phyloP scores from a whole-genome alignment of 2,113 vertebrate genomes.

The Crotalus viridis region DNA sequence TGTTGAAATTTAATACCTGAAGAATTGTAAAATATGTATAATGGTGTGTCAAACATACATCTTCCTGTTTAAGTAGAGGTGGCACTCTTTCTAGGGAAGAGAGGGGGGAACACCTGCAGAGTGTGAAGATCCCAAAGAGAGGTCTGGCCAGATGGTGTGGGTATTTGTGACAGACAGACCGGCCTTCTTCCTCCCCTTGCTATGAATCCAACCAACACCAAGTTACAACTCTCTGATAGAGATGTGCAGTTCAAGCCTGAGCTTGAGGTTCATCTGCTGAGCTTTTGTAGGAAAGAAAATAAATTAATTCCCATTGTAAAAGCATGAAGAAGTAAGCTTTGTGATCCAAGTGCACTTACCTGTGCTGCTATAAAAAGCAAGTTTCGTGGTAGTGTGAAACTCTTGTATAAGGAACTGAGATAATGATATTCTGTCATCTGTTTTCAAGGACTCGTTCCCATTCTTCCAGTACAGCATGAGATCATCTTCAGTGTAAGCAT shows the following conservation, averaged over 20 bases:
- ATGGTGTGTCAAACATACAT: not conserved
- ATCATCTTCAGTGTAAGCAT: constrained; percentile 97
- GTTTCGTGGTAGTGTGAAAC: constrained; percentile 95
- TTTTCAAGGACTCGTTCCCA: constrained; percentile 94
- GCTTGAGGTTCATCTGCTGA: not conserved
- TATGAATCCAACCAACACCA: not conserved
- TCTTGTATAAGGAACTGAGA: constrained; percentile 98
- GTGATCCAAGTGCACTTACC: constrained; percentile 63
- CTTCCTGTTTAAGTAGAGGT: not conserved
- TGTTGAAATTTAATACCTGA: too few species aligned
- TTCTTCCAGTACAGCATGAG: constrained; percentile 99
- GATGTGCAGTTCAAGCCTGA: not conserved
- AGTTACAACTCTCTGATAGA: not conserved
- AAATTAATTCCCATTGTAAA: not conserved
- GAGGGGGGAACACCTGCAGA: not conserved
- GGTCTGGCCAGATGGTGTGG: not conserved
- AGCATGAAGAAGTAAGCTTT: not conserved
- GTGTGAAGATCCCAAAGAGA: not conserved
- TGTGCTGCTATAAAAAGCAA: constrained; percentile 98
- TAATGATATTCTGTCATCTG: constrained; percentile 92
- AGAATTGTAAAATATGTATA: too few species aligned
- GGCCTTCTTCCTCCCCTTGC: not conserved
- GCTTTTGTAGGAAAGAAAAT: not conserved
- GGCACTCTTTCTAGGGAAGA: not conserved
- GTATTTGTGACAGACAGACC: not conserved